Conservation (phyloP, 2,888 invertebrate genomes). For the Achlya flavicornis region DNA sequence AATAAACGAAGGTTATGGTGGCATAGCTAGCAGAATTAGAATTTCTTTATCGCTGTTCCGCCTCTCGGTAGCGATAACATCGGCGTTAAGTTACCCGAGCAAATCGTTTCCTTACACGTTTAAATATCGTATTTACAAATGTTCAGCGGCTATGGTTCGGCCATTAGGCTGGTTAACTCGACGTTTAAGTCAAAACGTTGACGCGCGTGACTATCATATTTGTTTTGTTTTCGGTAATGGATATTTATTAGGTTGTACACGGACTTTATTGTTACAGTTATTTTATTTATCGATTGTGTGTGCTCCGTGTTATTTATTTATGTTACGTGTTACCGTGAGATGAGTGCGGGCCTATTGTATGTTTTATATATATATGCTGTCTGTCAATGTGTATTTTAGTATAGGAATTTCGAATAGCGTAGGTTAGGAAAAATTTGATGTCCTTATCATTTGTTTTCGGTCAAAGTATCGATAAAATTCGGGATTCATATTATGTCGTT, state of each 20-base stretch:
- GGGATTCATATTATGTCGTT: no score
- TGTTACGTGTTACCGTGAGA: background rate
- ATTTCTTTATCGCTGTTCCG: slow-evolving; percentile 35
- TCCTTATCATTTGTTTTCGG: no score
- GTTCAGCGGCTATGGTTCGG: slow-evolving; percentile 22
- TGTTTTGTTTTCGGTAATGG: slow-evolving; percentile 5
- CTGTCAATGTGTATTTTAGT: no score
- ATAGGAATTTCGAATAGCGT: no score
- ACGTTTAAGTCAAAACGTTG: slow-evolving; percentile 5
- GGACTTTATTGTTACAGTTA: background rate
- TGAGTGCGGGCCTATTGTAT: no score
- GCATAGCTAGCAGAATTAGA: slow-evolving; percentile 17
- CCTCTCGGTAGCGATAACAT: slow-evolving; percentile 48
- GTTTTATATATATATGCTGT: no score
- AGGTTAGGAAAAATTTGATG: no score
- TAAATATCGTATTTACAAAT: slow-evolving; percentile 38
- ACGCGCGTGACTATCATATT: slow-evolving; percentile 3
- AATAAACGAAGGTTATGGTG: background rate
- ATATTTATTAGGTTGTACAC: background rate
- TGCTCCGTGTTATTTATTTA: background rate
- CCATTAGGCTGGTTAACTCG: slow-evolving; percentile 19
- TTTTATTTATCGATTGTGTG: background rate
- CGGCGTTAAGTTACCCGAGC: slow-evolving; percentile 46
- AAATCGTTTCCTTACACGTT: slow-evolving; percentile 48
- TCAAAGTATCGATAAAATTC: no score